Evolutionary conservation across 2,888 invertebrate species (phyloP).

Genomic region (Phaedon cochleariae): DNA sequence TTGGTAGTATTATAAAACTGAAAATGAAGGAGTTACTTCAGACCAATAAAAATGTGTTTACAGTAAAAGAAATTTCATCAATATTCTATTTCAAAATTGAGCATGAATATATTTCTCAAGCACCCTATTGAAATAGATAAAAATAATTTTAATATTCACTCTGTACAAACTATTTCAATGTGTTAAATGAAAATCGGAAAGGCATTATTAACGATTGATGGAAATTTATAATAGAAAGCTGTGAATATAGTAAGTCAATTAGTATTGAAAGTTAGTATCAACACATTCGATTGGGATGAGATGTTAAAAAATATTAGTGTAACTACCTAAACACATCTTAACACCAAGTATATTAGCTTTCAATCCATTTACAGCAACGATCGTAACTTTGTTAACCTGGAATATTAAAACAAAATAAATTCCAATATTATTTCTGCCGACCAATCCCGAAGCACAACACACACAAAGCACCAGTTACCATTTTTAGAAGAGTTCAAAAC

Average conservation of each 20-base stretch:
- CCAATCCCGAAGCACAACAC: background rate
- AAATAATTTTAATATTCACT: slow-evolving; percentile 6
- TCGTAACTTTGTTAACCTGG: slow-evolving; percentile 24
- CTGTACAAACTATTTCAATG: background rate
- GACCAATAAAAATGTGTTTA: no score
- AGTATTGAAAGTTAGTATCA: slow-evolving; percentile 8
- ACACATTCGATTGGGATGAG: background rate
- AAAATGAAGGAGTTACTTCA: no score
- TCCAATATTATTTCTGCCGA: background rate
- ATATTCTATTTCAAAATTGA: no score
- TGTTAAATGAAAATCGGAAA: slow-evolving; percentile 24
- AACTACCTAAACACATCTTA: slow-evolving; percentile 30
- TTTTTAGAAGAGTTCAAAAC: background rate
- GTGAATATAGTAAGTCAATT: slow-evolving; percentile 5
- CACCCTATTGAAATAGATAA: slow-evolving; percentile 5
- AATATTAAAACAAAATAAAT: slow-evolving; percentile 27
- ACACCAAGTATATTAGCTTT: slow-evolving; percentile 31
- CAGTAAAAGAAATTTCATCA: no score
- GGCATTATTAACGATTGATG: slow-evolving; percentile 16
- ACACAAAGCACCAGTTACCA: background rate
- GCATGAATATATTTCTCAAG: background rate
- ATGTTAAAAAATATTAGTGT: slow-evolving; percentile 24
- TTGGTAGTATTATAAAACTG: no score
- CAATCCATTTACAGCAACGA: slow-evolving; percentile 31
- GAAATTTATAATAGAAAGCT: slow-evolving; percentile 11